Conservation (phyloP, 2,888 invertebrate genomes). For the Phorcus lineatus region DNA sequence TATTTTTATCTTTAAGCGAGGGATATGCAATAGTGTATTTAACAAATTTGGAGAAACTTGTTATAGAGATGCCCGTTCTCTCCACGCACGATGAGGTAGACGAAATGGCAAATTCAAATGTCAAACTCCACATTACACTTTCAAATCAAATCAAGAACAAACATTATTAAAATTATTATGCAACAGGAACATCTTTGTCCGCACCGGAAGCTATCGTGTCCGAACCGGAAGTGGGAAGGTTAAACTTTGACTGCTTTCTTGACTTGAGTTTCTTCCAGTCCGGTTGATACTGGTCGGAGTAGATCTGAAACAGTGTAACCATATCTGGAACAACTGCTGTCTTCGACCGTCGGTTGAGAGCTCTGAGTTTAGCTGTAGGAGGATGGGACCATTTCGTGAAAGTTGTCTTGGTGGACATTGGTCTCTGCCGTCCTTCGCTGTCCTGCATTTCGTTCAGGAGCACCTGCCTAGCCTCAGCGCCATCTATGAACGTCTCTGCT, state of each 20-base stretch:
- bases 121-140: too few species aligned
- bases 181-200: background rate
- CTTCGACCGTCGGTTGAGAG: conserved; percentile 46
- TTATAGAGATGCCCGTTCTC: too few species aligned
- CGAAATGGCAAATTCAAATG: too few species aligned
- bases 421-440: conserved; percentile 48
- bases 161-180: too few species aligned
- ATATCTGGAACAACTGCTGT: conserved; percentile 54
- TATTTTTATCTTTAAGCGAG: too few species aligned
- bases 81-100: too few species aligned
- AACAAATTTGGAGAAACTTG: too few species aligned
- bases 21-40: too few species aligned
- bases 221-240: background rate
- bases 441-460: conserved; percentile 58
- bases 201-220: background rate
- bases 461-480: conserved; percentile 57
- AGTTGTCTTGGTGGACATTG: conserved; percentile 42
- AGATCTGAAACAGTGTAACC: conserved; percentile 64
- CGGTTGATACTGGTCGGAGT: conserved; percentile 68
- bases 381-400: conserved; percentile 50
- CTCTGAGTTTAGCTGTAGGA: conserved; percentile 64
- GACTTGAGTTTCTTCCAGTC: conserved; percentile 43
- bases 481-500: conserved; percentile 52
- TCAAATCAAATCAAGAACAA: too few species aligned
- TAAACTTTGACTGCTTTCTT: background rate